Evolutionary conservation across 2,797 vertebrate genomes (phyloP), one percentile per base, ranked within the genome.

Genomic region (Nannoperca obscura): DNA sequence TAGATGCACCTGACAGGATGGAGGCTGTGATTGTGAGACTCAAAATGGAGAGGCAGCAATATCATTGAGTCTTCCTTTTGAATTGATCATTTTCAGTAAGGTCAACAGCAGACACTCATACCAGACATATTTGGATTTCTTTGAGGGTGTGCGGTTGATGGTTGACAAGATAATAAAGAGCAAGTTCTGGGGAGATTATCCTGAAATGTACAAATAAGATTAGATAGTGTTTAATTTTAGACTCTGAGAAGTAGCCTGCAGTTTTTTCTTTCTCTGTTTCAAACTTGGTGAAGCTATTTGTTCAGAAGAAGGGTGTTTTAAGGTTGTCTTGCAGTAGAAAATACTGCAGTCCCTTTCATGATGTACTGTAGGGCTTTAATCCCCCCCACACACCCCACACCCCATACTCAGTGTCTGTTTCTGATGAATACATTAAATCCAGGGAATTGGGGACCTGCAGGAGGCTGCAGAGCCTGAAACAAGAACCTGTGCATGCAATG

Each of bases 61-160:
- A 93, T 89, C 82, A 86, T 80, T 24, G 40, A 93, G 93, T 93
- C 93, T 94, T 94, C 94, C 93, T 85, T 90, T 85, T 60, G 52
- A 86, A 89, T 83, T 74, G 49, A 52, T 84, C 78, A 78, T 64
- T 69, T 65, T 77, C 67, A 86, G 54, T 70, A 74, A 74, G 67
- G 65, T 84, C 54, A 84, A 82, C 59, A 57, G 73, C 49, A 69
- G 36, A 84, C 20, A 54, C 60, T 81, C 62, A 80, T 49, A 74
- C 42, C 46, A 53, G 72, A 83, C 22, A 59, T 40, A 22, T 65
- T 62, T 83, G 20, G 69, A 76, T 82, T 82, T 46, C 74, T 82
- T 80, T 74, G 15, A 55, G 7, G 46, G 32, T 55, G 38, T 62
- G 34, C 9, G 59, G 27, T 72, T 15, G 24, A 60, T 42, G 52